phyloP scores from a whole-genome alignment of 2,888 invertebrate species.

The Dicranocentrus wangi region DNA sequence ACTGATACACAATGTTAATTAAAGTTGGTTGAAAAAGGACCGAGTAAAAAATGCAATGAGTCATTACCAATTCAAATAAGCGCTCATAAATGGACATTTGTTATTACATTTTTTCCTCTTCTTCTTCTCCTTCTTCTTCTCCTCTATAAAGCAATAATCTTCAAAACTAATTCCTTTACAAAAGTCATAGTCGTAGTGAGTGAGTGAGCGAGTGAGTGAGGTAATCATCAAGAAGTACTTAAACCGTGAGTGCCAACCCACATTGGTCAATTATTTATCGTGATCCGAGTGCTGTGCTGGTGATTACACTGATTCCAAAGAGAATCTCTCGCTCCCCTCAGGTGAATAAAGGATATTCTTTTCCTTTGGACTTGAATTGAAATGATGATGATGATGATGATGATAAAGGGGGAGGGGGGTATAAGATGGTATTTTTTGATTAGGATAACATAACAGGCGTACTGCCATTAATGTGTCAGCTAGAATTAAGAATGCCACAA shows the following conservation, averaged over 20 bases:
- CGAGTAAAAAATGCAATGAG: constrained; percentile 42
- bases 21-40: no score
- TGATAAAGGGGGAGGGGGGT: constrained; percentile 3
- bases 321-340: not conserved
- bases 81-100: constrained; percentile 56
- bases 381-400: constrained; percentile 37
- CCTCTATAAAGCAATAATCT: not conserved
- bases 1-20: constrained; percentile 60
- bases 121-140: constrained; percentile 21
- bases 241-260: no score
- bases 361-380: constrained; percentile 23
- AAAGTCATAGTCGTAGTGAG: not conserved
- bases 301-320: not conserved
- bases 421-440: constrained; percentile 16
- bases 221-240: no score
- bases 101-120: constrained; percentile 30
- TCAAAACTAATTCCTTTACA: not conserved
- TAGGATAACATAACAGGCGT: constrained; percentile 17
- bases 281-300: no score
- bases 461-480: constrained; percentile 39
- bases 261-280: no score
- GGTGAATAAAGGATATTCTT: not conserved
- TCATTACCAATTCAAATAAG: constrained; percentile 61
- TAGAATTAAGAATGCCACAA: constrained; percentile 25
- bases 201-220: no score